Evolutionary conservation across 2,797 vertebrate genomes (phyloP), one percentile per base, ranked within the genome.

Genomic region (Poecilia gillii): DNA sequence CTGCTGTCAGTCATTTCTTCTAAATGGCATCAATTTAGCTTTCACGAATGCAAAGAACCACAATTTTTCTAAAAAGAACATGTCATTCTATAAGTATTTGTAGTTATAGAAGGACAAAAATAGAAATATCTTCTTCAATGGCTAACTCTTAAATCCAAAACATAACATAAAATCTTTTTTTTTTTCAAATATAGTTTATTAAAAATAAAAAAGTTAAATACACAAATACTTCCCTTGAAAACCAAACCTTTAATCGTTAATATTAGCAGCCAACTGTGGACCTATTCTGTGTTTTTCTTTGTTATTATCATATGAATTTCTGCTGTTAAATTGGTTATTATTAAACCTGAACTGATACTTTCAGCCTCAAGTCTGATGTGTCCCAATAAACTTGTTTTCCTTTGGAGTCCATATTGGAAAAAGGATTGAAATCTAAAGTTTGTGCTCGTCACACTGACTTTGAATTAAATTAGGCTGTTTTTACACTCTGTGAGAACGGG

Each of bases 401-500:
- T 39, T 70, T 75, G 43, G n/a, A 71, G 25, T 73, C 41, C 16
- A 13, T 73, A n/a, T 76, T 78, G 75, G 66, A 41, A 66, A 75
- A 66, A 57, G 16, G 14, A 4, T 0, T 33, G 14, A 68, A 33
- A 43, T 73, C 45, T 45, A 25, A 47, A 75, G 31, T 78, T 68
- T 55, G 47, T 77, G 80, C 46, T 66, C 41, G 57, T 74, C 51
- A 57, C 23, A 13, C 12, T 14, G 28, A 78, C 43, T 84, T 53
- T 85, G 62, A 85, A 81, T 77, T 51, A 59, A 64, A 83, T 81
- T 74, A 41, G 49, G 80, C 72, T 76, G 28, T 83, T 78, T 87
- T 82, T 73, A 82, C 77, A 78, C 75, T 36, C 84, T 76, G 80
- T 47, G 12, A 31, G 81, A 75, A 78, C 75, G 85, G 89, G 85